Percentiles rank a stretch among this genome's conserved stretches.
These are phyloP conservation scores for Orchesella flavescens DNA, from an alignment of 2,888 invertebrate species.

Conservation along the genomic window DNA sequence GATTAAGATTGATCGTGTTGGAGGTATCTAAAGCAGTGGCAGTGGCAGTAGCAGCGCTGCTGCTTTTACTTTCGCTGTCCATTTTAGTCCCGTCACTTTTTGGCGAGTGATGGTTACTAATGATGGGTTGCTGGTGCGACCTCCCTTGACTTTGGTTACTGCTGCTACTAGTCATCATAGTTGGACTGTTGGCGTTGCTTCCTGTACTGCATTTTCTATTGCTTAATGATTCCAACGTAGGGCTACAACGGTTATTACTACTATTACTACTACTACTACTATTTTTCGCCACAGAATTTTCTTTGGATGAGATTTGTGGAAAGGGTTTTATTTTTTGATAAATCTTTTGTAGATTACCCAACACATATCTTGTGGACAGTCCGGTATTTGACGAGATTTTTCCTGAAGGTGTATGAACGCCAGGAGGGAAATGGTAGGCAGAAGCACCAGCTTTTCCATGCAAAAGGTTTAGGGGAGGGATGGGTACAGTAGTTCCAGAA, in stretches of 20 bases:
- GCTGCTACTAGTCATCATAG: slow-evolving; percentile 30
- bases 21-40: slow-evolving; percentile 24
- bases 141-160: slow-evolving; percentile 23
- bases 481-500: slow-evolving; percentile 28
- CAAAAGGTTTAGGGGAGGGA: slow-evolving; percentile 52
- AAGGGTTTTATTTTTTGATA: slow-evolving; percentile 70
- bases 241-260: slow-evolving; percentile 33
- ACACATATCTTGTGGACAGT: slow-evolving; percentile 71
- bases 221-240: slow-evolving; percentile 34
- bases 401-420: slow-evolving; percentile 49
- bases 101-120: slow-evolving; percentile 63
- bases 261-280: slow-evolving; percentile 50
- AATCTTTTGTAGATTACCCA: slow-evolving; percentile 71
- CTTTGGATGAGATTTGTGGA: slow-evolving; percentile 32
- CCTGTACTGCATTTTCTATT: slow-evolving; percentile 49
- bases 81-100: slow-evolving; percentile 61
- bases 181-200: slow-evolving; percentile 46
- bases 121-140: slow-evolving; percentile 49
- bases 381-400: slow-evolving; percentile 53
- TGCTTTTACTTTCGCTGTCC: slow-evolving; percentile 55
- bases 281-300: slow-evolving; percentile 41
- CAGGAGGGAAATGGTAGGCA: slow-evolving; percentile 58
- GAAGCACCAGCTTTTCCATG: slow-evolving; percentile 59
- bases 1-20: slow-evolving; percentile 61
- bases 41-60: no score